These are phyloP conservation scores for Agrotis segetum DNA, from an alignment of 2,888 invertebrate species.

Conservation along the genomic window DNA sequence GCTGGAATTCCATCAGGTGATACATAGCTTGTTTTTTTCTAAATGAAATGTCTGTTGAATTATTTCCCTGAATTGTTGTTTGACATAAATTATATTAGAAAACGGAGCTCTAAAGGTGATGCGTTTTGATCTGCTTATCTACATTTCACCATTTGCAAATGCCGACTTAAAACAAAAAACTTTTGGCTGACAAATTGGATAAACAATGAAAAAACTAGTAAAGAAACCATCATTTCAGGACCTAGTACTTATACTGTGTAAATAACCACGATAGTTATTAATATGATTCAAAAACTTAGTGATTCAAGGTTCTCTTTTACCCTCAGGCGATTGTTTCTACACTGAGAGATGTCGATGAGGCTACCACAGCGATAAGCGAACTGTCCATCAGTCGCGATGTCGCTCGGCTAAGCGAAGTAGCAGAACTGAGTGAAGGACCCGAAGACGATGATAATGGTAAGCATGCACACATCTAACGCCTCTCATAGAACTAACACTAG, in stretches of 20 bases:
- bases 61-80: constrained; percentile 3
- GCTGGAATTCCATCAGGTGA: constrained; percentile 97
- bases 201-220: not conserved
- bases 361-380: constrained; percentile 89
- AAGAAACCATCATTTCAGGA: not conserved
- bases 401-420: constrained; percentile 93
- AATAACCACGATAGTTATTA: constrained; percentile 11
- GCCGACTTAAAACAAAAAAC: too few species aligned
- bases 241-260: not conserved
- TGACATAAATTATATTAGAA: not conserved
- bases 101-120: not conserved
- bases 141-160: too few species aligned
- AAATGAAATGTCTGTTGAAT: not conserved
- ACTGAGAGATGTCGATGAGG: constrained; percentile 92
- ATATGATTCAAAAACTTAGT: constrained; percentile 34
- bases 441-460: constrained; percentile 94
- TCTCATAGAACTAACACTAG: constrained; percentile 49
- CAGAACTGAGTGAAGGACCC: constrained; percentile 93
- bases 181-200: too few species aligned
- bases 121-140: not conserved
- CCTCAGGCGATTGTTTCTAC: constrained; percentile 89
- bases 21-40: constrained; percentile 47
- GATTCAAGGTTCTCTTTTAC: constrained; percentile 71
- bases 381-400: constrained; percentile 92
- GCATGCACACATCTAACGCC: constrained; percentile 50